phyloP scores from a whole-genome alignment of 2,888 invertebrate species.

The Neoascia interrupta region DNA sequence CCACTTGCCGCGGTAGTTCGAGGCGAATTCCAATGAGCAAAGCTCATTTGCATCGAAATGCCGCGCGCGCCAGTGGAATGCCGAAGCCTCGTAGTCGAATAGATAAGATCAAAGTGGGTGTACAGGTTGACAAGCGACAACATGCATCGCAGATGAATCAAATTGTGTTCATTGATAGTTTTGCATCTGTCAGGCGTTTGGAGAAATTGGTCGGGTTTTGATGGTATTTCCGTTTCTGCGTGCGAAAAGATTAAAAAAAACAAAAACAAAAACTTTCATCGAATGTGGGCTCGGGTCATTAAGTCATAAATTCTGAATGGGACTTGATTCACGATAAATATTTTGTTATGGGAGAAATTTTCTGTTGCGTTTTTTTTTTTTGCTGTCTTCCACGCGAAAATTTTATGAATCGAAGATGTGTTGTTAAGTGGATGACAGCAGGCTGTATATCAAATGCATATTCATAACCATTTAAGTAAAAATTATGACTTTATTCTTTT shows the following conservation, averaged over 20 bases:
- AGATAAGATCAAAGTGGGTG: conserved; percentile 40
- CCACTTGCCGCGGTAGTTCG: conserved; percentile 19
- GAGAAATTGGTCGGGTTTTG: conserved; percentile 47
- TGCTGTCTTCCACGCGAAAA: no score
- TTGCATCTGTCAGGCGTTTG: conserved; percentile 3
- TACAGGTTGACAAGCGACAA: conserved; percentile 16
- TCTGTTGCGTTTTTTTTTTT: no score
- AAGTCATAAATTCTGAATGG: conserved; percentile 38
- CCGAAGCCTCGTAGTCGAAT: conserved; percentile 12
- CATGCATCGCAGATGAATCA: conserved; percentile 33
- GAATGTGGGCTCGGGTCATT: conserved; percentile 15
- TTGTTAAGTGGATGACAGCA: no score
- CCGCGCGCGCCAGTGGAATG: conserved; percentile 16
- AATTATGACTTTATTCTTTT: no score
- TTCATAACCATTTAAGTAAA: no score
- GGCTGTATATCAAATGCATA: no score
- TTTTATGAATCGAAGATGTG: no score
- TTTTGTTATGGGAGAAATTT: no score
- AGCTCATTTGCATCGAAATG: conserved; percentile 51
- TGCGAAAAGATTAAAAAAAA: conserved; percentile 22
- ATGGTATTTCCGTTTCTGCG: conserved; percentile 17
- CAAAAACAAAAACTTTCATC: conserved; percentile 49
- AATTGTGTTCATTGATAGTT: conserved; percentile 44
- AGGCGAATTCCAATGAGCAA: conserved; percentile 56
- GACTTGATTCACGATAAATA: conserved; percentile 40